Evolutionary conservation across 2,888 invertebrate genomes (phyloP).

Genomic region (Dasysyrphus albostriatus): DNA sequence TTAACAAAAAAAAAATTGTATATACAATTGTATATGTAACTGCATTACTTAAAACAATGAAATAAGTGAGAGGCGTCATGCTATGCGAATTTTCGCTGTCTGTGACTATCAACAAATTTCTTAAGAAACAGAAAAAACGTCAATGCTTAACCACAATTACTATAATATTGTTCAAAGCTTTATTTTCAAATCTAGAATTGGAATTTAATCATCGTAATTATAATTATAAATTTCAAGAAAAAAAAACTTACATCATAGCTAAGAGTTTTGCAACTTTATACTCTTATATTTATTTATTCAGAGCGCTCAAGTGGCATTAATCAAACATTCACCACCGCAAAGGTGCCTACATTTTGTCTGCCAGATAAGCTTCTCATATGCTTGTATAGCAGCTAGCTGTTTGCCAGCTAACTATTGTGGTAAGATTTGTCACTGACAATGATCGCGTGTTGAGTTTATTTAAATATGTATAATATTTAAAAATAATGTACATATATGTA

Average conservation of each 20-base stretch:
- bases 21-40: not conserved
- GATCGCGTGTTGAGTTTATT: constrained; percentile 1
- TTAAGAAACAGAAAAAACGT: not conserved
- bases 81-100: not conserved
- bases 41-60: constrained; percentile 5
- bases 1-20: not conserved
- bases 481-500: not conserved
- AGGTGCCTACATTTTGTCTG: not conserved
- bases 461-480: not conserved
- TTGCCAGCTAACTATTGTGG: not conserved
- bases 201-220: not conserved
- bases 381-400: not conserved
- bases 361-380: not conserved
- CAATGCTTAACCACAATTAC: constrained; percentile 8
- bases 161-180: not conserved
- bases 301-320: constrained; percentile 22
- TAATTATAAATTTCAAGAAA: constrained; percentile 2
- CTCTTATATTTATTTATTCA: constrained; percentile 19
- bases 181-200: not conserved
- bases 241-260: not conserved
- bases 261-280: constrained; percentile 3
- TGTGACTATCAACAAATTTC: not conserved
- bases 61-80: constrained; percentile 24
- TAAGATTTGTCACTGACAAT: constrained; percentile 23
- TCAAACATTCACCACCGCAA: constrained; percentile 14